Evolutionary conservation across 2,888 invertebrate species (phyloP).

Genomic region (Spilarctia lutea): DNA sequence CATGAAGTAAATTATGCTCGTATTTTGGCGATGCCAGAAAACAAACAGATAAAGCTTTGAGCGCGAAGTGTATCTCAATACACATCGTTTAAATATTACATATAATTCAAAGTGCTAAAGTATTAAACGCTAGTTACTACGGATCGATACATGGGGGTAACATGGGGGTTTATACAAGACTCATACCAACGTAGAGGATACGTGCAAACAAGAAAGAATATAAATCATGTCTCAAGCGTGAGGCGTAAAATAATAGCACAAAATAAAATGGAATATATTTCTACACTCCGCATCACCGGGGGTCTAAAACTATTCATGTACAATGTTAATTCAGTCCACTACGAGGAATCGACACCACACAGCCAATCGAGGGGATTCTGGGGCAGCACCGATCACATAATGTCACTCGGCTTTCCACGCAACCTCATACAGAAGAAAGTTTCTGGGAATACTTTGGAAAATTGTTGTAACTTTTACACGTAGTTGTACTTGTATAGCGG

Average conservation of each 20-base stretch:
- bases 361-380: conserved; percentile 76
- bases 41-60: conserved; percentile 86
- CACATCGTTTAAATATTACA: conserved; percentile 55
- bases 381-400: conserved; percentile 86
- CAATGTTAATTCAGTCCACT: conserved; percentile 71
- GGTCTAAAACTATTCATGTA: conserved; percentile 66
- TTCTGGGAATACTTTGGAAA: conserved; percentile 11
- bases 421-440: conserved; percentile 75
- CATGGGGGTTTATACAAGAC: conserved; percentile 52
- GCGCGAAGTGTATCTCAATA: conserved; percentile 64
- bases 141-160: conserved; percentile 53
- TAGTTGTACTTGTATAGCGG: no score
- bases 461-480: background rate
- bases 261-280: conserved; percentile 68
- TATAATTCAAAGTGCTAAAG: conserved; percentile 61
- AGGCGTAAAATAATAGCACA: conserved; percentile 65
- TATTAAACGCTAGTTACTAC: conserved; percentile 62
- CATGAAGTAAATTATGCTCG: conserved; percentile 68
- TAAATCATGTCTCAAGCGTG: conserved; percentile 68
- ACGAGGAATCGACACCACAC: conserved; percentile 76
- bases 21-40: conserved; percentile 85
- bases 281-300: conserved; percentile 71
- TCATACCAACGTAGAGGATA: conserved; percentile 51
- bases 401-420: conserved; percentile 73
- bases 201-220: conserved; percentile 63